Evolutionary conservation across 2,113 vertebrate genomes (phyloP).

Genomic region (Myodes glareolus): DNA sequence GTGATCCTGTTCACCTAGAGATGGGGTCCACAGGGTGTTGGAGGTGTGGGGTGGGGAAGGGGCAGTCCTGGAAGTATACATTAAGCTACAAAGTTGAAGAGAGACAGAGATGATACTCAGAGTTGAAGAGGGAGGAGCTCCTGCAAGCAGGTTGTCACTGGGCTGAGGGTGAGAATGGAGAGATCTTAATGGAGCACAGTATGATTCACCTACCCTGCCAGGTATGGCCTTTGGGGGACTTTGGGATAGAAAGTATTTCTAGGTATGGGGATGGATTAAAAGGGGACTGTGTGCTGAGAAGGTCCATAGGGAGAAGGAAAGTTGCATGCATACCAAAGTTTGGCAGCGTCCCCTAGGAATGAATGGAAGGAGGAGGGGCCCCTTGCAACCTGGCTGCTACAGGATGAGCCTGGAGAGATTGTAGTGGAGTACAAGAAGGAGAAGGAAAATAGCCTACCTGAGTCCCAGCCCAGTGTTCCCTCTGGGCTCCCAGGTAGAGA

Average conservation of each 20-base stretch:
- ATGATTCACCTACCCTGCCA: background rate
- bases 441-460: background rate
- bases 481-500: background rate
- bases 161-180: background rate
- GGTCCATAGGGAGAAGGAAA: background rate
- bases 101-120: background rate
- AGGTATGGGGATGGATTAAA: background rate
- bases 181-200: background rate
- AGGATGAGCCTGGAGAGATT: background rate
- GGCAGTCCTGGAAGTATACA: background rate
- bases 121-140: background rate
- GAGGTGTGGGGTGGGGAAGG: background rate
- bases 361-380: background rate
- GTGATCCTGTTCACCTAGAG: background rate
- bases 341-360: background rate
- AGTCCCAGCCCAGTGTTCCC: background rate
- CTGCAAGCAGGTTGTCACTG: background rate
- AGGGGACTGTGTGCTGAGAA: background rate
- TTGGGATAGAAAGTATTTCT: background rate
- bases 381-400: background rate
- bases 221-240: background rate
- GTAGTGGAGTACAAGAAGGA: no score
- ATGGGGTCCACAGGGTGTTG: background rate
- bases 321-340: background rate
- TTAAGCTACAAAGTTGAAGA: background rate